These are phyloP conservation scores for Microcebus tavaratra DNA, from an alignment of 2,113 vertebrate species.

Conservation along the genomic window DNA sequence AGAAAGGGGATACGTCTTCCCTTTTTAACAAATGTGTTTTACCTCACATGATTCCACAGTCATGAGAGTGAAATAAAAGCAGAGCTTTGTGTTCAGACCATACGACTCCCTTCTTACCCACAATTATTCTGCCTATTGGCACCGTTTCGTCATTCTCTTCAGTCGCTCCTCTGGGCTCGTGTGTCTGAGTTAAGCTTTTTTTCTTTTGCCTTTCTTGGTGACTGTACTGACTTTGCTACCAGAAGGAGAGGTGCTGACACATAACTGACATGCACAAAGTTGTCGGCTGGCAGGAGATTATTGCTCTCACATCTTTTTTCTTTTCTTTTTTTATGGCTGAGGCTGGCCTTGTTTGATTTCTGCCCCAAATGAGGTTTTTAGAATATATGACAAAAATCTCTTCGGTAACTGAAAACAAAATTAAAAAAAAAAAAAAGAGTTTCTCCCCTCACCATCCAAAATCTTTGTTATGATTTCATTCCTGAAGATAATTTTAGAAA, in stretches of 20 bases:
- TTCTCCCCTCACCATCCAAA: neutral
- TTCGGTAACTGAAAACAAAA: constrained; percentile 20
- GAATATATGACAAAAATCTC: constrained; percentile 34
- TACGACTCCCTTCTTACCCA: neutral
- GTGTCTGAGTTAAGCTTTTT: neutral
- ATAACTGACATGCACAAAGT: neutral
- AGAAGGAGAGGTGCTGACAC: constrained; percentile 37
- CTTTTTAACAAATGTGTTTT: constrained; percentile 48
- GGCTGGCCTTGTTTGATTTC: constrained; percentile 29
- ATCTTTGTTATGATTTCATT: constrained; percentile 55
- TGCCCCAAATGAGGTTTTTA: constrained; percentile 30
- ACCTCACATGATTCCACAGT: neutral
- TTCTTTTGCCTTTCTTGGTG: constrained; percentile 46
- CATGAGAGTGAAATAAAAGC: constrained; percentile 4
- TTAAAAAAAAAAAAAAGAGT: too few relatives aligned
- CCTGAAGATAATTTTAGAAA: constrained; percentile 68
- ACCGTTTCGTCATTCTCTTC: neutral
- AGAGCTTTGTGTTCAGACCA: neutral
- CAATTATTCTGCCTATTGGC: neutral
- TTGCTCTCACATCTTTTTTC: neutral
- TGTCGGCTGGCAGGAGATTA: neutral
- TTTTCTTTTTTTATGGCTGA: neutral
- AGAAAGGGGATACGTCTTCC: neutral
- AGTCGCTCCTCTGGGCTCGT: neutral
- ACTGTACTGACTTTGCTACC: neutral